phyloP scores from a whole-genome alignment of 2,888 invertebrate species.

The Trichacis sp. region DNA sequence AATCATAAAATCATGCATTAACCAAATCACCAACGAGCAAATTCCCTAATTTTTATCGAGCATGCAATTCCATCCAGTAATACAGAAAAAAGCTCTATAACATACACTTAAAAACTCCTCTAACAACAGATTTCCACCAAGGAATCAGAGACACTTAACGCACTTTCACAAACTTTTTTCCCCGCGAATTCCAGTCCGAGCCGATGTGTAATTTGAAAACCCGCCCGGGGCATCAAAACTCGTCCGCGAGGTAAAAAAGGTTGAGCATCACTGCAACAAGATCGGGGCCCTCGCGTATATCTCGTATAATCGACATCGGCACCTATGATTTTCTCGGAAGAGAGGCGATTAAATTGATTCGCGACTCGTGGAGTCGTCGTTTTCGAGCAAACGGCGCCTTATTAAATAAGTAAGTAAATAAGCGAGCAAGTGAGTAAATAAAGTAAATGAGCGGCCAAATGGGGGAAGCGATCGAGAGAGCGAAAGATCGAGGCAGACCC shows the following conservation, averaged over 20 bases:
- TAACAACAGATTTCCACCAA: no score
- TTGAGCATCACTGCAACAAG: slow-evolving; percentile 56
- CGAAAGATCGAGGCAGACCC: slow-evolving; percentile 42
- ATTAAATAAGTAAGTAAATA: slow-evolving; percentile 30
- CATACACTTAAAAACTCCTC: no score
- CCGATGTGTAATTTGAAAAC: no score
- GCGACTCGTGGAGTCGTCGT: slow-evolving; percentile 45
- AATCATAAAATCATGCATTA: no score
- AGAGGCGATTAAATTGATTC: slow-evolving; percentile 65
- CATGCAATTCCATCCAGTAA: no score
- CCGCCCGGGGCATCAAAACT: not conserved
- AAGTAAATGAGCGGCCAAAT: slow-evolving; percentile 53
- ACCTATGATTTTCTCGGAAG: slow-evolving; percentile 65
- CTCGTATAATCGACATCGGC: slow-evolving; percentile 58
- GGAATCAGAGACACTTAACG: no score
- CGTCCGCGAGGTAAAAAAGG: not conserved
- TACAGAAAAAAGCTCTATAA: no score
- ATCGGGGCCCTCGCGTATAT: slow-evolving; percentile 49
- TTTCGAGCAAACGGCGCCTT: slow-evolving; percentile 3
- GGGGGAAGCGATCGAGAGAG: slow-evolving; percentile 25
- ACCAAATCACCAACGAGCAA: no score
- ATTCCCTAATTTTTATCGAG: no score
- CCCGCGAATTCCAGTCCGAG: not conserved
- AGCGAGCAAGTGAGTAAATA: slow-evolving; percentile 55
- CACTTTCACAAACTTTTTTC: not conserved